Evolutionary conservation across 1,140 invertebrate species (phyloP).

Genomic region (Panagrolaimus sp.): DNA sequence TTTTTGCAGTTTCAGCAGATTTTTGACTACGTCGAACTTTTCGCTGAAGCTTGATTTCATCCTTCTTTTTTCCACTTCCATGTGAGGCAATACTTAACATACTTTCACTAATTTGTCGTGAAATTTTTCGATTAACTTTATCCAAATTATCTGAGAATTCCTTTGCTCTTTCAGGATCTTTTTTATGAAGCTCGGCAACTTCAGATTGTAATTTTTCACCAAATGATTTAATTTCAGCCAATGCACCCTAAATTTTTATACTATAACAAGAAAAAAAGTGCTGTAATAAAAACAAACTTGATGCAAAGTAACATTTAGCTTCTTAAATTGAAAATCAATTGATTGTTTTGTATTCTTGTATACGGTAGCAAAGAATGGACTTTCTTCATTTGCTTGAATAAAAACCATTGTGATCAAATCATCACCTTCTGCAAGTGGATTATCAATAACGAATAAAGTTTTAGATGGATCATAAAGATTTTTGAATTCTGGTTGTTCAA

Average conservation of each 20-base stretch:
- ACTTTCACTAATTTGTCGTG: not conserved
- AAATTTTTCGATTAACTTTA: conserved; percentile 11
- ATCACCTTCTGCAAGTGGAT: conserved; percentile 36
- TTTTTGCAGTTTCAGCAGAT: not conserved
- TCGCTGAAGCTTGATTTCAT: conserved; percentile 7
- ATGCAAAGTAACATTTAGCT: conserved; percentile 74
- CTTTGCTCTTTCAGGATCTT: conserved; percentile 20
- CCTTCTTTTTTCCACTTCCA: not conserved
- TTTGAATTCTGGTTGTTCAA: conserved; percentile 47
- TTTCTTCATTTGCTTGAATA: conserved; percentile 70
- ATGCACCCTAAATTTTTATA: conserved; percentile 30
- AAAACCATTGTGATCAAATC: conserved; percentile 32
- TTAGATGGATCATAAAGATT: conserved; percentile 34
- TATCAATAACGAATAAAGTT: conserved; percentile 53
- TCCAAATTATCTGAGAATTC: conserved; percentile 12
- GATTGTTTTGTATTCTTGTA: conserved; percentile 75
- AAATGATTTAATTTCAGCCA: conserved; percentile 59
- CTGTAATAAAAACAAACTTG: conserved; percentile 67
- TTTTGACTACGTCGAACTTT: conserved; percentile 12
- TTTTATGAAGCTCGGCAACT: conserved; percentile 34
- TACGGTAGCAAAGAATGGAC: conserved; percentile 75
- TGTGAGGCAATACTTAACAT: not conserved
- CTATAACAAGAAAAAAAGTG: not conserved
- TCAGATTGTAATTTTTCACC: conserved; percentile 43
- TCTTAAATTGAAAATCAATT: conserved; percentile 73